Evolutionary conservation across 2,797 vertebrate genomes (phyloP).

Genomic region (Tiaroga cobitis): DNA sequence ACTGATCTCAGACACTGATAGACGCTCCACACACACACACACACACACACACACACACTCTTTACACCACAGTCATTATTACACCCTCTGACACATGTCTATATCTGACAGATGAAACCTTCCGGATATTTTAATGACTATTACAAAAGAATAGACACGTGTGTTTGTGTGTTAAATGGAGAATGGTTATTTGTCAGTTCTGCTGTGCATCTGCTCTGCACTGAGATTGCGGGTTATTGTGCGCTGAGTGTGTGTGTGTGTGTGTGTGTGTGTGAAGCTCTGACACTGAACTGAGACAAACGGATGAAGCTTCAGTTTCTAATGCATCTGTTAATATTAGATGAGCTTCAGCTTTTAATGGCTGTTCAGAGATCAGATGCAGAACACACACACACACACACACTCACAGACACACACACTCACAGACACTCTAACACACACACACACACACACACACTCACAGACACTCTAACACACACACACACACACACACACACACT

Average conservation of each 20-base stretch:
- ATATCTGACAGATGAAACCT: no score
- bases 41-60: no score
- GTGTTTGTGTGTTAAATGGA: no score
- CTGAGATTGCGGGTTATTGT: background rate
- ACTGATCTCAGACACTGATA: background rate
- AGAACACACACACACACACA: background rate
- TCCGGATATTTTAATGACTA: no score
- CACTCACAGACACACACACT: background rate
- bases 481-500: background rate
- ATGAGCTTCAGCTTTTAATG: slow-evolving; percentile 70
- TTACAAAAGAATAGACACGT: no score
- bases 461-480: background rate
- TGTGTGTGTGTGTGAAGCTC: background rate
- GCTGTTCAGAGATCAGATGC: slow-evolving; percentile 64
- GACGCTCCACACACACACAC: background rate
- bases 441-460: background rate
- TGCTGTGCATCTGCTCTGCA: no score
- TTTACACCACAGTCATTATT: no score
- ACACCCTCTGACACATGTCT: no score
- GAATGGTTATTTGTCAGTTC: background rate
- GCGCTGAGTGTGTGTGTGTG: background rate
- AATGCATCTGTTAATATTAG: slow-evolving; percentile 74
- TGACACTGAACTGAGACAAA: slow-evolving; percentile 25
- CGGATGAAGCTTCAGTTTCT: slow-evolving; percentile 53
- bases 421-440: background rate